Conservation (phyloP, 2,113 vertebrate genomes). For the Eulacestoma nigropectus region DNA sequence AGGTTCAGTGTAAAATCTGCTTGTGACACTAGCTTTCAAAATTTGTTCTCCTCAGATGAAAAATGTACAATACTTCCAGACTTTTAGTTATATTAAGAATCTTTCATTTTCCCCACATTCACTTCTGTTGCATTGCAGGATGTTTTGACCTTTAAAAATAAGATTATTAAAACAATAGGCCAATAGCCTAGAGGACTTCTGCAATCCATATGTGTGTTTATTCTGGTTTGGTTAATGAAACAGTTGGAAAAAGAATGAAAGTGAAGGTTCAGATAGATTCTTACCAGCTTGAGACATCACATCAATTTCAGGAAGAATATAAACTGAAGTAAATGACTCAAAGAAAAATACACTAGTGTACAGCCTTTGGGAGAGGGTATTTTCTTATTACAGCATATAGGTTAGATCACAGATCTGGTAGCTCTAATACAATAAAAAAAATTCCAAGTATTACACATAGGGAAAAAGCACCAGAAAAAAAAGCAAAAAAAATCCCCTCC, state of each 20-base stretch:
- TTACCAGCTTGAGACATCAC: neutral
- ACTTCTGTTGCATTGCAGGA: neutral
- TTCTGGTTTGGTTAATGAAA: neutral
- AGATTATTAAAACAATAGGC: neutral
- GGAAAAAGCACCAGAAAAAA: neutral
- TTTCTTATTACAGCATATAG: neutral
- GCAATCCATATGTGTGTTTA: neutral
- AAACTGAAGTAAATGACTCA: neutral
- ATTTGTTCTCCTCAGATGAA: neutral
- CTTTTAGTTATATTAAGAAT: neutral
- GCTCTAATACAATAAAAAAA: neutral
- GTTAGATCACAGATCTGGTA: neutral
- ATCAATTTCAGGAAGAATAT: neutral
- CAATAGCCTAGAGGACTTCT: neutral
- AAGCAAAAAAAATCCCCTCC: neutral
- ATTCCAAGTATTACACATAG: neutral
- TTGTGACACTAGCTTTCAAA: neutral
- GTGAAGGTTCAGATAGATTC: neutral
- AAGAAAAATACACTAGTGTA: neutral
- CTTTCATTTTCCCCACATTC: neutral
- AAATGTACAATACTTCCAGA: neutral
- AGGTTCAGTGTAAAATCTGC: neutral
- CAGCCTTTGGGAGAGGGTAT: neutral
- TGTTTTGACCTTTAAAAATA: constrained; percentile 4
- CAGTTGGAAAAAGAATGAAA: neutral